Evolutionary conservation across 2,888 invertebrate species (phyloP).

Genomic region (Cerastoderma edule): DNA sequence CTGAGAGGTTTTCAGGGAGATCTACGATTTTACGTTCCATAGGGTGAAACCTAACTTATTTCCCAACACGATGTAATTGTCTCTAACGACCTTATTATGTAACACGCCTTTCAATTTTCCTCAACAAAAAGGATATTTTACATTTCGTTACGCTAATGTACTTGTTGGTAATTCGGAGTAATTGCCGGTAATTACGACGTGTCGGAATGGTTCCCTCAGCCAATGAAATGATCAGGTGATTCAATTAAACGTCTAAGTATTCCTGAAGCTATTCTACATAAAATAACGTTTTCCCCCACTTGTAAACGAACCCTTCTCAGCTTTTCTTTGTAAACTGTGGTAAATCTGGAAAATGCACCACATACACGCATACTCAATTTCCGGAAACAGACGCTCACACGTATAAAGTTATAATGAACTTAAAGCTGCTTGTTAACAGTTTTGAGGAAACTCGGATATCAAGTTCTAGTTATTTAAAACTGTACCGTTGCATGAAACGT

Average conservation of each 20-base stretch:
- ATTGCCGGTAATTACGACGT: constrained; percentile 3
- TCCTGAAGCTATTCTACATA: background rate
- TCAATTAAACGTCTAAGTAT: constrained; percentile 8
- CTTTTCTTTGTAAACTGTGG: background rate
- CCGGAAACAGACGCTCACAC: too few species aligned
- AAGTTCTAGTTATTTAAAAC: too few species aligned
- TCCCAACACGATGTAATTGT: too few species aligned
- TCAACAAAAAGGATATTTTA: background rate
- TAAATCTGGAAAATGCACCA: background rate
- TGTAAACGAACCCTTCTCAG: background rate
- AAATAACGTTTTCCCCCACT: background rate
- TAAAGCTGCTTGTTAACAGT: too few species aligned
- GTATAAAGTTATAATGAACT: too few species aligned
- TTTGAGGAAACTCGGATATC: too few species aligned
- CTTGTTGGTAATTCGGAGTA: background rate
- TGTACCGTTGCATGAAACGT: too few species aligned
- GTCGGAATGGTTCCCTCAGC: background rate
- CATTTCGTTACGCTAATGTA: background rate
- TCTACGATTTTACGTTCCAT: background rate
- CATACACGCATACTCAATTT: too few species aligned
- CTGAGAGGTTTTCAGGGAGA: background rate
- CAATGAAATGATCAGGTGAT: background rate
- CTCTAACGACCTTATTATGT: too few species aligned
- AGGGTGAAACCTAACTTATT: background rate
- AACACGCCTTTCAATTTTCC: background rate